Evolutionary conservation across 2,888 invertebrate genomes (phyloP).

Genomic region (Orchesella flavescens): DNA sequence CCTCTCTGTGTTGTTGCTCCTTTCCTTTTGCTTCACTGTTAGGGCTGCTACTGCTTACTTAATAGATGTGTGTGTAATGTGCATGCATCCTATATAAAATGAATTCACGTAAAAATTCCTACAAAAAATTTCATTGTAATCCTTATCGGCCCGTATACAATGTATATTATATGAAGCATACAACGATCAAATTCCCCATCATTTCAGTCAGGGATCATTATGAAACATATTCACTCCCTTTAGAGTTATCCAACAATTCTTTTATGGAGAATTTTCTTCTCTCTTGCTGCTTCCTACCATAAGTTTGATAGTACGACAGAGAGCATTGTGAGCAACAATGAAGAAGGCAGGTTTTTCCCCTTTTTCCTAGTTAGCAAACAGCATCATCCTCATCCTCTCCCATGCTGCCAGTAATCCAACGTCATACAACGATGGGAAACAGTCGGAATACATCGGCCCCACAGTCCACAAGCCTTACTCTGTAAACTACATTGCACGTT

Average conservation of each 20-base stretch:
- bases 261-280: too few species aligned
- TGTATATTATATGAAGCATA: neutral
- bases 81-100: neutral
- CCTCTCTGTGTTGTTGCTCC: conserved; percentile 23
- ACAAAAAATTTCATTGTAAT: neutral
- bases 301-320: too few species aligned
- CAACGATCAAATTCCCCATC: conserved; percentile 9
- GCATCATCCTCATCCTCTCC: conserved; percentile 24
- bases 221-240: neutral
- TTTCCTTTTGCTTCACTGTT: neutral
- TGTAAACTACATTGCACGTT: too few species aligned
- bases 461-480: conserved; percentile 1
- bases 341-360: conserved; percentile 31
- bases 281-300: too few species aligned
- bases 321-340: conserved; percentile 43
- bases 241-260: too few species aligned
- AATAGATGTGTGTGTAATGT: neutral
- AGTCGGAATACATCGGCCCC: conserved; percentile 55
- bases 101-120: too few species aligned
- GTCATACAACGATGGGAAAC: conserved; percentile 37
- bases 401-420: neutral
- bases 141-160: neutral
- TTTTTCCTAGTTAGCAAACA: neutral
- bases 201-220: neutral
- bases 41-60: neutral